Base-by-base conservation (phyloP, 2,888 invertebrate genomes). In the Drosophila melanosoma region DNA sequence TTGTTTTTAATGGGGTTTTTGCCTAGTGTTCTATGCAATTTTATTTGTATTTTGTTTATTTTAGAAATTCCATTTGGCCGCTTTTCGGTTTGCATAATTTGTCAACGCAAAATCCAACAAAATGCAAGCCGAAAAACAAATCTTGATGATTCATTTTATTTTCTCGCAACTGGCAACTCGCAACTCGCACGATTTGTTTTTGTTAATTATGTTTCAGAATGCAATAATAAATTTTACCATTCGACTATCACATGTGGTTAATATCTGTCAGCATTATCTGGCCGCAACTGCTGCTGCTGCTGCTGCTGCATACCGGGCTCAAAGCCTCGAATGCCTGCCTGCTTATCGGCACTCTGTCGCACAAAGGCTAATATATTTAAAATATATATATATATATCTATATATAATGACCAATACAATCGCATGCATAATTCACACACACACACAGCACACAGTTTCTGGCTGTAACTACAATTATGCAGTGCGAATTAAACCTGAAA, bases 1-100 rank as follows among this genome's bases (percentile, higher is more conserved):
- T 78, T 81, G 89, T 74, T 87, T 89, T 89, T 82, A 86, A 86
- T 86, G 82, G 83, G 78, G 83, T 87, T 29, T 87, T 87, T 79
- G 59, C 63, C 49, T 40, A 49, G 53, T 53, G 69, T 49, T 56
- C 48, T 53, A 48, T 48, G 42, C 57, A 49, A 59, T 78, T 74
- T 69, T 72, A 36, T 54, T 57, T 64, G 32, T 33, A 36, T 23
- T 33, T 62, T 62, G 52, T 69, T 67, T 73, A 66, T 84, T 65
- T 78, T 58, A 15, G 20, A 42, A 61, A 70, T 69, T 58, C 51
- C 54, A 70, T 62, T 57, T 59, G 65, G 59, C 56, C 42, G 67
- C 69, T 74, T 63, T 4, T 45, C 45, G 15, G 74, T 69, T 64
- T 62, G 69, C 69, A 65, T 78, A 85, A 87, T 83, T 85, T 83